Evolutionary conservation across 2,797 vertebrate genomes (phyloP).

Genomic region (Hyperoplus immaculatus): DNA sequence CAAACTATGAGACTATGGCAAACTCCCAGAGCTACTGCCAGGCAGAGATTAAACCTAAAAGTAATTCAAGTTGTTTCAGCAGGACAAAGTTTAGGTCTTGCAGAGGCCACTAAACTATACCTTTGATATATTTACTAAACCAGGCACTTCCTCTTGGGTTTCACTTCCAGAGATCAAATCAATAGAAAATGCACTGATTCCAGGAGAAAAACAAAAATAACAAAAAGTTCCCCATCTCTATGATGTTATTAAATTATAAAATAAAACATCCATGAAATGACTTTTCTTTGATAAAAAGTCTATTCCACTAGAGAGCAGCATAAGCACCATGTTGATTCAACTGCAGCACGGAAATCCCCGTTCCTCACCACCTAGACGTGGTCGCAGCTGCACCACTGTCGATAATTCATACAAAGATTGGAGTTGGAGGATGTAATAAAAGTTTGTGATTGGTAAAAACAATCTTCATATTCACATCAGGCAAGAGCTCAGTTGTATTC

Average conservation of each 20-base stretch:
- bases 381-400: slow-evolving; percentile 17
- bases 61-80: slow-evolving; percentile 16
- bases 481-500: neutral
- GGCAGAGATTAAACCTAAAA: slow-evolving; percentile 24
- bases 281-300: neutral
- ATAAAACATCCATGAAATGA: neutral
- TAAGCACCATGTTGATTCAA: neutral
- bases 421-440: slow-evolving; percentile 5
- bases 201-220: too few species aligned
- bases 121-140: neutral
- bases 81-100: neutral
- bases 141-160: neutral
- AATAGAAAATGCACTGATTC: too few species aligned
- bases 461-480: neutral
- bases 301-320: slow-evolving; percentile 16
- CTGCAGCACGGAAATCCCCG: neutral
- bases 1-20: slow-evolving; percentile 47
- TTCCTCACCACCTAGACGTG: neutral
- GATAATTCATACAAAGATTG: slow-evolving; percentile 14
- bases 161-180: neutral
- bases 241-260: too few species aligned
- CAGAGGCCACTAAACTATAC: neutral
- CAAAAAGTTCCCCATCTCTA: too few species aligned
- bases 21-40: slow-evolving; percentile 7
- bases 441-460: slow-evolving; percentile 15